Evolutionary conservation across 2,888 invertebrate species (phyloP).

Genomic region (Drosophila flavopinicola): DNA sequence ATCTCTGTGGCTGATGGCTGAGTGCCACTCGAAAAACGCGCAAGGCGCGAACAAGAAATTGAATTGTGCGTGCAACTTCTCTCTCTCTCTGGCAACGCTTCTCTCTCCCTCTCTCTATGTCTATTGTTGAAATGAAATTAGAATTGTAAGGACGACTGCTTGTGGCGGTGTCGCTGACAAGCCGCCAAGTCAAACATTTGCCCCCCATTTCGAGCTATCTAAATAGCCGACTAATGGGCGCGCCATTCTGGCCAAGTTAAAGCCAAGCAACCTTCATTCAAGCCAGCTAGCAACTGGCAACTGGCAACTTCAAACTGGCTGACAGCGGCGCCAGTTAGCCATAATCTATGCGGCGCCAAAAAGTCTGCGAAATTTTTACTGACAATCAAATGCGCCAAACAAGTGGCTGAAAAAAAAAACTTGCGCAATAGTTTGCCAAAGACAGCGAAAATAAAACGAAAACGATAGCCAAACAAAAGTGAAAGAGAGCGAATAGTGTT

Average conservation of each 20-base stretch:
- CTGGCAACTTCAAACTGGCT: slow-evolving; percentile 5
- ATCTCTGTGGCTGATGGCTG: slow-evolving; percentile 63
- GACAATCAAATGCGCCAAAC: slow-evolving; percentile 64
- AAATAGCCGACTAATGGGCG: slow-evolving; percentile 55
- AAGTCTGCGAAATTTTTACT: slow-evolving; percentile 82
- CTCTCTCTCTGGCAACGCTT: too few species aligned
- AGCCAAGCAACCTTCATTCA: slow-evolving; percentile 33
- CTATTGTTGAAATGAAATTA: slow-evolving; percentile 72
- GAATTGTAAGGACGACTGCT: slow-evolving; percentile 49
- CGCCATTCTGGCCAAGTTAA: slow-evolving; percentile 62
- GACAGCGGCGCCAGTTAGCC: slow-evolving; percentile 77
- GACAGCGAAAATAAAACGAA: slow-evolving; percentile 31
- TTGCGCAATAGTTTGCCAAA: slow-evolving; percentile 47
- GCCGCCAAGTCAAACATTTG: slow-evolving; percentile 51
- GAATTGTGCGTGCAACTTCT: slow-evolving; percentile 64
- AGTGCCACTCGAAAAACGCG: slow-evolving; percentile 59
- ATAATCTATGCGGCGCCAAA: slow-evolving; percentile 81
- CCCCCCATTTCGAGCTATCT: slow-evolving; percentile 59
- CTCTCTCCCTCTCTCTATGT: too few species aligned
- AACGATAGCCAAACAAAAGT: not conserved
- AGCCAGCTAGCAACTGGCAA: slow-evolving; percentile 19
- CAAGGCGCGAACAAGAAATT: slow-evolving; percentile 69
- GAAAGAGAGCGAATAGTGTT: slow-evolving; percentile 1
- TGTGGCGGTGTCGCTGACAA: slow-evolving; percentile 59
- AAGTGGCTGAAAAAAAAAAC: slow-evolving; percentile 60